These are phyloP conservation scores for Hydractinia symbiolongicarpus DNA, from an alignment of 30 jellyfish, hydroid and myxozoan genomes.

Conservation along the genomic window DNA sequence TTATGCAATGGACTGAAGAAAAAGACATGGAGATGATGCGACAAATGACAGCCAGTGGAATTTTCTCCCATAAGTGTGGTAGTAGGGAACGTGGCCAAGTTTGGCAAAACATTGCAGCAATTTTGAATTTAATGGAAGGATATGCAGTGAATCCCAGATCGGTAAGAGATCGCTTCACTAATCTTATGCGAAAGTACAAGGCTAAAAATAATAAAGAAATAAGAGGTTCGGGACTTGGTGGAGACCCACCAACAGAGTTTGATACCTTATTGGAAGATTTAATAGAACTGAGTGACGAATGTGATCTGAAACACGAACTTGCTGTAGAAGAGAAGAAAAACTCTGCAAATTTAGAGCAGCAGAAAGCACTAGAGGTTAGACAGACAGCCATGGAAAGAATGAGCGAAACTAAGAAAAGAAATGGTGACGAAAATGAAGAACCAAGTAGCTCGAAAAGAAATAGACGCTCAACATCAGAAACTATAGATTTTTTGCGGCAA, in stretches of 20 bases:
- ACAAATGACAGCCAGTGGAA: no score
- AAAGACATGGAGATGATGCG: no score
- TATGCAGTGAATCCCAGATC: not conserved
- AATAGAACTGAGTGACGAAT: not conserved
- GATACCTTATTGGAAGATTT: no score
- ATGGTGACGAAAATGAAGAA: no score
- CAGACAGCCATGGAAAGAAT: no score
- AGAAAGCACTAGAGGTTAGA: not conserved
- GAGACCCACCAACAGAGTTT: no score
- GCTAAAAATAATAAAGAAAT: not conserved
- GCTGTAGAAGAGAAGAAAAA: not conserved
- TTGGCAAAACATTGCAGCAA: conserved; percentile 5
- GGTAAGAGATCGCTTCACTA: conserved; percentile 6
- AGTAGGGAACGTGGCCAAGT: conserved; percentile 11
- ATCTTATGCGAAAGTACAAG: not conserved
- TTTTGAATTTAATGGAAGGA: conserved; percentile 1
- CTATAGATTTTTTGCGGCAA: not conserved
- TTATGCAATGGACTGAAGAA: no score
- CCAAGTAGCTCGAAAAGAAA: no score
- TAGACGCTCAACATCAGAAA: no score
- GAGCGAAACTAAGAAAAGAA: no score
- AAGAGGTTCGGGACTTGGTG: not conserved
- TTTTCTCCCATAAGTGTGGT: no score
- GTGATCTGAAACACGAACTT: not conserved
- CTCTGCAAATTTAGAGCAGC: not conserved